phyloP scores from a whole-genome alignment of 1,140 invertebrate genomes.

The Diorhabda elongata region DNA sequence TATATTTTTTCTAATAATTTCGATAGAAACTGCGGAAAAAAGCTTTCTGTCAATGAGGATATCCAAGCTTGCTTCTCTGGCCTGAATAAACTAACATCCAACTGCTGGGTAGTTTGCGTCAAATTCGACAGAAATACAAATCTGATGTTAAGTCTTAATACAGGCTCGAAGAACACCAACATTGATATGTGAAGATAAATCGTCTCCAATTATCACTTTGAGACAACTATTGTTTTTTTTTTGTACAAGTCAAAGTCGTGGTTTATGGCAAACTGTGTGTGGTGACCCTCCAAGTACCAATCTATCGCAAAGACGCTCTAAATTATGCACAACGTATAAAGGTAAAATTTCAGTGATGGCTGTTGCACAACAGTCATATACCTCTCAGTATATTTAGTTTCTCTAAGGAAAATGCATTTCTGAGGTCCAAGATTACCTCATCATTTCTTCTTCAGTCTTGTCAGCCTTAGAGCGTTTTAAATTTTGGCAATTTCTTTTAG shows the following conservation, averaged over 20 bases:
- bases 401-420: not conserved
- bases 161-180: conserved; percentile 22
- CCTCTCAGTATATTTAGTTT: not conserved
- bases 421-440: not conserved
- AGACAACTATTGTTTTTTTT: conserved; percentile 13
- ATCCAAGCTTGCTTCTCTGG: conserved; percentile 43
- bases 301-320: not conserved
- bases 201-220: conserved; percentile 12
- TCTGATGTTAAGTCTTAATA: conserved; percentile 38
- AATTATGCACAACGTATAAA: too few relatives aligned
- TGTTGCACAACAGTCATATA: not conserved
- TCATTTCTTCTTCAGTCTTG: not conserved
- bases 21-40: not conserved
- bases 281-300: conserved; percentile 40
- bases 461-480: not conserved
- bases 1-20: too few relatives aligned
- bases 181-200: not conserved
- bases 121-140: conserved; percentile 45
- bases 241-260: too few relatives aligned
- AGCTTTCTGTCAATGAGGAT: not conserved
- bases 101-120: conserved; percentile 42
- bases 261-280: conserved; percentile 35
- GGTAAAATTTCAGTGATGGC: too few relatives aligned
- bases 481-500: not conserved
- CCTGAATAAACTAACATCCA: conserved; percentile 19